phyloP scores from a whole-genome alignment of 2,113 vertebrate genomes.

The Pachypanchax playfairii region DNA sequence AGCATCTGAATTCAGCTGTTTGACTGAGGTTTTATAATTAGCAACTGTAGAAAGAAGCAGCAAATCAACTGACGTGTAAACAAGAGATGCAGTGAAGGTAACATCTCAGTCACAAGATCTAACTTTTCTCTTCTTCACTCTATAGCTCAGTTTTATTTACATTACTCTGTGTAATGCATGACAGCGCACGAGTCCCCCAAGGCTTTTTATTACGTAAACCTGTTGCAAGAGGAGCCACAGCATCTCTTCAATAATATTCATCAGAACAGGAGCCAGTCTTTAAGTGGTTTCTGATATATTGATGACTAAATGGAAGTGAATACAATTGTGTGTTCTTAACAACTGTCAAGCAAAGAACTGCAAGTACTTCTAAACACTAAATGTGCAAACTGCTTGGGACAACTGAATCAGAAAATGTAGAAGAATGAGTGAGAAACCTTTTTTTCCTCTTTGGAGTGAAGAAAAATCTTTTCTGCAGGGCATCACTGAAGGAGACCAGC shows the following conservation, averaged over 20 bases:
- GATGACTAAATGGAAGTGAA: slow-evolving; percentile 29
- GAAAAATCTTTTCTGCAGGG: slow-evolving; percentile 39
- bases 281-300: slow-evolving; percentile 47
- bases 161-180: slow-evolving; percentile 74
- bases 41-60: too few species aligned
- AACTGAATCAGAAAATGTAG: slow-evolving; percentile 9
- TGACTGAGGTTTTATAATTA: too few species aligned
- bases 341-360: slow-evolving; percentile 23
- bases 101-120: slow-evolving; percentile 42
- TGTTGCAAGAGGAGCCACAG: slow-evolving; percentile 70
- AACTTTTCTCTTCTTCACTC: slow-evolving; percentile 40
- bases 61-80: too few species aligned
- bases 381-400: neutral
- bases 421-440: slow-evolving; percentile 29
- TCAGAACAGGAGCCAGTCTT: slow-evolving; percentile 44
- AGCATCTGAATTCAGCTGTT: neutral
- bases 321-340: slow-evolving; percentile 20
- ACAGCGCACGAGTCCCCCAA: slow-evolving; percentile 55
- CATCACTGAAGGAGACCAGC: slow-evolving; percentile 29
- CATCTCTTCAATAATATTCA: slow-evolving; percentile 62
- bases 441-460: slow-evolving; percentile 6
- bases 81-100: too few species aligned
- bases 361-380: slow-evolving; percentile 18
- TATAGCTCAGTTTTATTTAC: slow-evolving; percentile 68
- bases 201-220: slow-evolving; percentile 75